A percentile compares a stretch with the other conserved stretches of the same genome.
phyloP scores from a whole-genome alignment of 2,113 vertebrate species.

The Ciconia stormi region DNA sequence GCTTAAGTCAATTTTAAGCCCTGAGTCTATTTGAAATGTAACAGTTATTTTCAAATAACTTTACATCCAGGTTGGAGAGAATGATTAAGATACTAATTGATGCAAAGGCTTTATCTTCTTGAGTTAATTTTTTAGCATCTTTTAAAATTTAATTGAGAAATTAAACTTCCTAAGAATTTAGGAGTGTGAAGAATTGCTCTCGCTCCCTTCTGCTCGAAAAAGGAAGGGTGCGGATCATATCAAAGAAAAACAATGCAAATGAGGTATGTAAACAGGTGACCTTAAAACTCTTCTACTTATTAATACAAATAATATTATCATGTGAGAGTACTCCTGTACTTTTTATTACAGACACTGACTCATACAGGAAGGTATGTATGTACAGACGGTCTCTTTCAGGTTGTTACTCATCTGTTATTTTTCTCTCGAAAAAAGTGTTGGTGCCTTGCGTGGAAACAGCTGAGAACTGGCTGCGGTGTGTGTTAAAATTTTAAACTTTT shows the following conservation, averaged over 20 bases:
- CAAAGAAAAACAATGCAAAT: neutral
- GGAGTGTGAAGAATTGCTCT: neutral
- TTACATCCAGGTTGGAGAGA: neutral
- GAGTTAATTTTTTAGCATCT: neutral
- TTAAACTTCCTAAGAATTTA: neutral
- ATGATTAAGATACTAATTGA: no score
- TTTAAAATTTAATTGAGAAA: neutral
- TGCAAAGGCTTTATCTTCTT: neutral
- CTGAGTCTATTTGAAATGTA: neutral
- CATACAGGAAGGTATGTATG: fast-evolving
- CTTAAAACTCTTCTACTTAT: neutral
- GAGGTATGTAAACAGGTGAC: neutral
- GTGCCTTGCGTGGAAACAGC: neutral
- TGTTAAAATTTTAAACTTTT: neutral
- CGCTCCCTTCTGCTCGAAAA: fast-evolving
- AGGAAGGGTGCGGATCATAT: neutral
- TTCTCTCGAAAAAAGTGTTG: neutral
- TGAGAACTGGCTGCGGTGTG: neutral
- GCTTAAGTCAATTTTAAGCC: neutral
- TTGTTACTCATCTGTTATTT: neutral
- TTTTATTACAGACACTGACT: neutral
- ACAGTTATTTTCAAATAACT: neutral
- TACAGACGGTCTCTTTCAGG: neutral
- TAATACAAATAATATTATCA: neutral
- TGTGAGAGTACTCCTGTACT: neutral